Evolutionary conservation across 2,113 vertebrate genomes (phyloP).

Genomic region (Merops nubicus): DNA sequence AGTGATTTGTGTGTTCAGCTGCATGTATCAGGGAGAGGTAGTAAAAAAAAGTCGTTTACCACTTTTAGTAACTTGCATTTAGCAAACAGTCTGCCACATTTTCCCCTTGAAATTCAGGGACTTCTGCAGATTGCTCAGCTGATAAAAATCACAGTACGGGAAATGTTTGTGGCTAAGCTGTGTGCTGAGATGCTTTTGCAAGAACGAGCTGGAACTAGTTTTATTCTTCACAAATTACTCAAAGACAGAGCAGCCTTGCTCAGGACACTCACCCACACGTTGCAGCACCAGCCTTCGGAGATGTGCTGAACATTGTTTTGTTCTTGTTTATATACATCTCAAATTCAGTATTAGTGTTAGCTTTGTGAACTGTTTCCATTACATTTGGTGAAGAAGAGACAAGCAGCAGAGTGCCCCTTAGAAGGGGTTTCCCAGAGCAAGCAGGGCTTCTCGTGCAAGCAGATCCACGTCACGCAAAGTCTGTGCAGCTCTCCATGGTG

Average conservation of each 20-base stretch:
- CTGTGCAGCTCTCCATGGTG: accelerated
- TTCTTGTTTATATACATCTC: neutral
- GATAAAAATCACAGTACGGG: neutral
- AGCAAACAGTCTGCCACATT: slow-evolving; percentile 23
- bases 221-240: neutral
- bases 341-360: neutral
- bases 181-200: neutral
- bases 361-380: neutral
- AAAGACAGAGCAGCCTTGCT: neutral
- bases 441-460: neutral
- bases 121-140: neutral
- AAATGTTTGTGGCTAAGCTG: neutral
- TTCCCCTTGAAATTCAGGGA: slow-evolving; percentile 31
- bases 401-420: neutral
- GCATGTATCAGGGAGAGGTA: neutral
- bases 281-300: neutral
- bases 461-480: neutral
- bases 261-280: neutral
- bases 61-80: slow-evolving; percentile 11
- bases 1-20: slow-evolving; percentile 59
- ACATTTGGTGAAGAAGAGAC: neutral
- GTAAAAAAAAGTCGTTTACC: slow-evolving; percentile 1
- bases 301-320: accelerated
- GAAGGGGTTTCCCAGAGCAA: neutral
- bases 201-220: neutral